Evolutionary conservation across 1,140 invertebrate genomes (phyloP), one percentile per base, ranked within the genome.

Genomic region (Bombus polaris): DNA sequence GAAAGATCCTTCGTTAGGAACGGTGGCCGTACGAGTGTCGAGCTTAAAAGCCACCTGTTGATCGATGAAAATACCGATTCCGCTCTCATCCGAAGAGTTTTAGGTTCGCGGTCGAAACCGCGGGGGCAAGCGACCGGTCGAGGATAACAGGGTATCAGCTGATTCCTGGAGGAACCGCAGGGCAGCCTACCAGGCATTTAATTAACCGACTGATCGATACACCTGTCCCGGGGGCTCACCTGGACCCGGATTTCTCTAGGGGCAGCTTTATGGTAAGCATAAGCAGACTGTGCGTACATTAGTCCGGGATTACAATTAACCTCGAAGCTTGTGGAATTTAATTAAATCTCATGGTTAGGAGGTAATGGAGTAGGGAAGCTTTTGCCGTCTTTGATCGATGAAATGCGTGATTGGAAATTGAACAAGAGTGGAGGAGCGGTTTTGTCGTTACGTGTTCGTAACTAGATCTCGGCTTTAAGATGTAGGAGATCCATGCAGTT

Each of bases 171-270:
- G 71, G 18, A 79, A 74, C 42, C 37, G 65, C 47, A 37, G 79
- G 57, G n/a, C 35, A 62, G 39, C 44, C 68, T 74, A 68, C 72
- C 86, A 62, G 82, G 86, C 76, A 85, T 90, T 90, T 90, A 90
- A 90, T 90, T 90, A 90, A 87, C 89, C 79, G 84, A 70, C 88
- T 90, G 89, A 90, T 90, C 89, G 88, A 90, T 90, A 90, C 85
- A 89, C 72, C 88, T 89, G 88, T 76, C 88, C 88, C 88, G 88
- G 88, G 87, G 89, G 84, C 84, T 89, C 87, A 89, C 88, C 88
- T 89, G 88, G 81, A 32, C 84, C 88, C 78, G 88, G 88, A 89
- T 89, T 87, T 87, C 88, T 87, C 88, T 79, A 72, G 88, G 85
- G 88, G 32, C 75, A 80, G 85, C 88, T 89, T 89, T 86, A 83